Evolutionary conservation across 2,113 vertebrate species (phyloP).

Genomic region (Petaurus breviceps): DNA sequence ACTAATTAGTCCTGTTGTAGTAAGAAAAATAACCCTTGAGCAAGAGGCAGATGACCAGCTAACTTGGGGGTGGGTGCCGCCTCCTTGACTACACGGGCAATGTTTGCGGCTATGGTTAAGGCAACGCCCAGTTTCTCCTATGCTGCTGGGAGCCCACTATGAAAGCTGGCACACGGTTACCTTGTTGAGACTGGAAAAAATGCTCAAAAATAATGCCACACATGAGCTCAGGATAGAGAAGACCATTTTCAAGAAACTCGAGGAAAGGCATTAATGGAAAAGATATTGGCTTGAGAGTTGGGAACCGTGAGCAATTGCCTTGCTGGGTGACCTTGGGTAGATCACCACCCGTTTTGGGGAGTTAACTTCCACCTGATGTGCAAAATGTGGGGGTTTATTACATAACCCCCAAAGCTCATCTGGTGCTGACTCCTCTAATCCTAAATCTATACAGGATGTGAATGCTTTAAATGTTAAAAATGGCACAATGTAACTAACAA

Average conservation of each 20-base stretch:
- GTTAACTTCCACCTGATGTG: neutral
- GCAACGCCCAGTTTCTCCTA: conserved; percentile 68
- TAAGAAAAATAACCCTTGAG: conserved; percentile 79
- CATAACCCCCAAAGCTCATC: conserved; percentile 5
- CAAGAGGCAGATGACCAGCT: conserved; percentile 79
- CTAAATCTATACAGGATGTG: too few relatives aligned
- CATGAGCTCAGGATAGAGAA: conserved; percentile 61
- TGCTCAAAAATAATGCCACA: conserved; percentile 80
- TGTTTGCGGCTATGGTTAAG: conserved; percentile 74
- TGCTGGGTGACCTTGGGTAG: neutral
- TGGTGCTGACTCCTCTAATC: conserved; percentile 41
- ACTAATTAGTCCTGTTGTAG: conserved; percentile 85
- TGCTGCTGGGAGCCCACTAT: conserved; percentile 67
- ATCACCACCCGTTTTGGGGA: neutral
- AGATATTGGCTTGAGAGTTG: conserved; percentile 20
- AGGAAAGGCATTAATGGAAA: conserved; percentile 71
- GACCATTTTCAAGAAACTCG: conserved; percentile 80
- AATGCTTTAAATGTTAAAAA: conserved; percentile 16
- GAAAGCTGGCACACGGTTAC: conserved; percentile 45
- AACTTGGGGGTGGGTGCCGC: conserved; percentile 66
- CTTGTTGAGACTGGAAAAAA: conserved; percentile 79
- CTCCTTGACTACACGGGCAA: conserved; percentile 67
- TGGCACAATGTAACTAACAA: conserved; percentile 66
- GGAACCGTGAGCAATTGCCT: conserved; percentile 2
- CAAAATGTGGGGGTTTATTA: neutral